Conservation (phyloP, 2,113 vertebrate genomes). For the Crotalus helleri region DNA sequence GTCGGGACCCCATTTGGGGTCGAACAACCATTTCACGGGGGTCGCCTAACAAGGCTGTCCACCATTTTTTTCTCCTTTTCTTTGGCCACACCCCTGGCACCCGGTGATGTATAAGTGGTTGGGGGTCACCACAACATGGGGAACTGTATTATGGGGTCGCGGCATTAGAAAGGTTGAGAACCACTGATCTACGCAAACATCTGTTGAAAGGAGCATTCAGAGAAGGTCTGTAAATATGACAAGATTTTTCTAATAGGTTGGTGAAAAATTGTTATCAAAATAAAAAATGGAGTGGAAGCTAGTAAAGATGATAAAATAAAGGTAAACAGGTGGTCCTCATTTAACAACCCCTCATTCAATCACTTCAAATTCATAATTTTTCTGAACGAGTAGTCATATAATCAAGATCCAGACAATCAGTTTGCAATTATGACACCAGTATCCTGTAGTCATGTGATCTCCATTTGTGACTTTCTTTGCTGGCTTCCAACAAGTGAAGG, state of each 20-base stretch:
- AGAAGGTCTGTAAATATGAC: background rate
- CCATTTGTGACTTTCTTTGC: background rate
- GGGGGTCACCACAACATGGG: too few relatives aligned
- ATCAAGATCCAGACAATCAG: background rate
- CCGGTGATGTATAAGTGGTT: too few relatives aligned
- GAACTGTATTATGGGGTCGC: too few relatives aligned
- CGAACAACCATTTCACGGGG: too few relatives aligned
- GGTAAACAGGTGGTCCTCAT: background rate
- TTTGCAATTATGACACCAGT: background rate
- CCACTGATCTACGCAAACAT: background rate
- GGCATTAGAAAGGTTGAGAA: too few relatives aligned
- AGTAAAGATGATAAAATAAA: background rate
- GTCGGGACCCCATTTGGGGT: too few relatives aligned
- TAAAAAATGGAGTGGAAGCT: background rate
- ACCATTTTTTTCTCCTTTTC: too few relatives aligned
- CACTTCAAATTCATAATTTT: background rate
- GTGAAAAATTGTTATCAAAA: background rate
- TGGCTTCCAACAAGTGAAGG: background rate
- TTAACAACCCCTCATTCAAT: background rate
- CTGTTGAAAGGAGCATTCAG: background rate
- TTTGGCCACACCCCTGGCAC: too few relatives aligned
- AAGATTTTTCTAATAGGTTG: background rate
- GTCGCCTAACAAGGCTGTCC: too few relatives aligned
- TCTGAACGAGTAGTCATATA: background rate
- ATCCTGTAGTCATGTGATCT: background rate